Base-by-base conservation (phyloP, 2,888 invertebrate species). In the Tenthredo mesomela region DNA sequence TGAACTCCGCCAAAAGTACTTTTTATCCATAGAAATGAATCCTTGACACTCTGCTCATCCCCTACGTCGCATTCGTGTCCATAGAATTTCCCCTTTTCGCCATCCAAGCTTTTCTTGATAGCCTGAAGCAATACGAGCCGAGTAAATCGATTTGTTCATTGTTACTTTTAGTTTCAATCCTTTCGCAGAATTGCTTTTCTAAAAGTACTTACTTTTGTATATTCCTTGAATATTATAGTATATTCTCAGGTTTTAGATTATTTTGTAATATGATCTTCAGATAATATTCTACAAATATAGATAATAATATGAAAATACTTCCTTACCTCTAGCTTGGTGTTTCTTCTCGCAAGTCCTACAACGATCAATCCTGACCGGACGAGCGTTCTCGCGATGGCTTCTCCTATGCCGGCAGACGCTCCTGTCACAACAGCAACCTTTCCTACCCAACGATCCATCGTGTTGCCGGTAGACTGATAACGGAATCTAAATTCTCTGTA, bases 351-450 rank as follows among this genome's bases (percentile, higher is more conserved):
- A 86, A 95, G 91, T 0, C 94, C 95, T 0, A 95, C 93, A 0
- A 95, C 95, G 70, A 93, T 93, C 91, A 94, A 91, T 0, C 95
- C 96, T 10, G 93, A 91, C 83, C 93, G 91, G 0, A 94, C 92
- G 58, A 95, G 91, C 84, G 93, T 92, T 87, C 92, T 89, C 0
- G 93, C 93, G 15, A 94, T 93, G 5, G 94, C 94, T 0, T 94
- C 94, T 33, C 95, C 96, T 78, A 96, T 96, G 1, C 96, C 96
- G 0, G 94, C 93, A 89, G 95, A 95, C 12, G 95, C 95, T 1
- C 96, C 96, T 0, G 96, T 96, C 50, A 96, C 95, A 33, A 96
- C 94, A 0, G 95, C 96, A 0, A 95, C 94, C 89, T 95, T 95
- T 88, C 95, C 95, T 5, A 89, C 88, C 95, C 95, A 96, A 70